phyloP scores from a whole-genome alignment of 2,113 vertebrate species.

The Aspidoscelis tigris region DNA sequence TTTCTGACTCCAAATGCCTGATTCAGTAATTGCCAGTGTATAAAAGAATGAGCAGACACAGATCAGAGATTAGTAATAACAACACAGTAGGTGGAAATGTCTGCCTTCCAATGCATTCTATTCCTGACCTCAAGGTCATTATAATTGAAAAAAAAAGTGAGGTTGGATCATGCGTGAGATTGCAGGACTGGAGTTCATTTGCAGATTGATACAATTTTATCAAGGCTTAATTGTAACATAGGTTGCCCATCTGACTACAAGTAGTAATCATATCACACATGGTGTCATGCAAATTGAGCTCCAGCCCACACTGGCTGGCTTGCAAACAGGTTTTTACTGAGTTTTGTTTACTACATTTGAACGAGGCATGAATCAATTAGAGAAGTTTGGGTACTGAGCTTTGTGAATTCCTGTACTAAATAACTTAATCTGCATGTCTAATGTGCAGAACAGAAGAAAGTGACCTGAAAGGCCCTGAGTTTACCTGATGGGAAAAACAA shows the following conservation, averaged over 20 bases:
- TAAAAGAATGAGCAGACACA: background rate
- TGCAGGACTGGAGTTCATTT: background rate
- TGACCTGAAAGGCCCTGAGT: no score
- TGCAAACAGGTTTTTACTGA: background rate
- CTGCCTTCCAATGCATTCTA: background rate
- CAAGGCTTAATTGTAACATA: background rate
- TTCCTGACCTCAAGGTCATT: background rate
- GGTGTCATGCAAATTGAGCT: background rate
- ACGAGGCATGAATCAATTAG: slow-evolving; percentile 6
- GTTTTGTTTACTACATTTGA: background rate
- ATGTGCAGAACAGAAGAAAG: no score
- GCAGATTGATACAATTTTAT: background rate
- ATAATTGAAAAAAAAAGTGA: no score
- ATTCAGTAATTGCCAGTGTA: background rate
- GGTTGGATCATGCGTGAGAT: background rate
- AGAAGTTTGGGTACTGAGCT: background rate
- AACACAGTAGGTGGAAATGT: background rate
- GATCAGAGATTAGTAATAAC: background rate
- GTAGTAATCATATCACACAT: background rate
- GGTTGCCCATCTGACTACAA: background rate
- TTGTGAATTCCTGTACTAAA: background rate
- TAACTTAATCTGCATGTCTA: background rate
- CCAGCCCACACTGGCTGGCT: background rate
- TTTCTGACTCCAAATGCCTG: background rate
- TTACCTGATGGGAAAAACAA: no score